These are phyloP conservation scores for Tetragonisca angustula DNA, from an alignment of 2,888 invertebrate species.

Conservation along the genomic window DNA sequence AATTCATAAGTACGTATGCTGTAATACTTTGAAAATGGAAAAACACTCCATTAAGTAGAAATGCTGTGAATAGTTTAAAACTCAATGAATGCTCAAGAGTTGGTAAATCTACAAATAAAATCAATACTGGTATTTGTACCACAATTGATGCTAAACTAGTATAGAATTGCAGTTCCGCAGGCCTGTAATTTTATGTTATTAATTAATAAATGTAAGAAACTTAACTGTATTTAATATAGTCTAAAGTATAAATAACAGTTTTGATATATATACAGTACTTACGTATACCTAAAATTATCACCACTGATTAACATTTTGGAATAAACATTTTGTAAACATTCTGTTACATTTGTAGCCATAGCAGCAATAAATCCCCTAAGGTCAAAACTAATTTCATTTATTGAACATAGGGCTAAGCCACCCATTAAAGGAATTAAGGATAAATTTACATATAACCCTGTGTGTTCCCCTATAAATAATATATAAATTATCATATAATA, in stretches of 20 bases:
- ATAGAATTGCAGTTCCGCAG: conserved; percentile 92
- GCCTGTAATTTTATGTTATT: conserved; percentile 83
- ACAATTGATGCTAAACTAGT: conserved; percentile 90
- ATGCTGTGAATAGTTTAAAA: conserved; percentile 85
- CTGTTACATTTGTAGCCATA: conserved; percentile 91
- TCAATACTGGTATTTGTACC: conserved; percentile 89
- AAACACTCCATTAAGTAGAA: conserved; percentile 89
- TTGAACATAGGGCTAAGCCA: conserved; percentile 90
- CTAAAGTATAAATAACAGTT: neutral
- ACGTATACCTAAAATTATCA: conserved; percentile 90
- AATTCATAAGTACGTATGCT: conserved; percentile 92
- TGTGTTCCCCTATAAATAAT: conserved; percentile 86
- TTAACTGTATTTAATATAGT: neutral
- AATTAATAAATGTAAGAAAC: neutral
- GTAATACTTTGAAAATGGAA: conserved; percentile 93
- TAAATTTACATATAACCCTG: conserved; percentile 88
- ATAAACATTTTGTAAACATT: conserved; percentile 92
- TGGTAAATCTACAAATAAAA: conserved; percentile 88
- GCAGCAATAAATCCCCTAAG: conserved; percentile 90
- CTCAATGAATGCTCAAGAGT: conserved; percentile 85
- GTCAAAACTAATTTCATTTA: conserved; percentile 91
- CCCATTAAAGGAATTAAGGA: conserved; percentile 92
- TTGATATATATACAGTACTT: conserved; percentile 81
- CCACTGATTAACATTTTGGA: conserved; percentile 91
- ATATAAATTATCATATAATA: neutral